phyloP scores from a whole-genome alignment of 2,888 invertebrate genomes.

The Sphaerophoria rueppellii region DNA sequence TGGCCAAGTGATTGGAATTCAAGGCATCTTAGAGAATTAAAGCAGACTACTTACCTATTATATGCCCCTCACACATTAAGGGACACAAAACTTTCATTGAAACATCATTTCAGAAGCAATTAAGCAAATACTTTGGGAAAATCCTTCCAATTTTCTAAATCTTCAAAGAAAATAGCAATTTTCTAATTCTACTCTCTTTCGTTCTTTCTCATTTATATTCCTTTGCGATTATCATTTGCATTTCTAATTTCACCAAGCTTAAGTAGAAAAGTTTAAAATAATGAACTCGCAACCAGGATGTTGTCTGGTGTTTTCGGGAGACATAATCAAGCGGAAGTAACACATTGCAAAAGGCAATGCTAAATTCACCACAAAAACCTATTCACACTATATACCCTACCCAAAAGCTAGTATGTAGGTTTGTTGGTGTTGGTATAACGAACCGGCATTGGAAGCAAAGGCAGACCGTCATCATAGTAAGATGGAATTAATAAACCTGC shows the following conservation, averaged over 20 bases:
- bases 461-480: conserved; percentile 34
- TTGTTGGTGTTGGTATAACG: no score
- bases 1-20: conserved; percentile 34
- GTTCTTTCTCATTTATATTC: conserved; percentile 46
- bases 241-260: conserved; percentile 66
- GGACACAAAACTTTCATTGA: conserved; percentile 40
- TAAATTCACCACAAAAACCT: conserved; percentile 50
- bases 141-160: conserved; percentile 36
- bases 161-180: conserved; percentile 8
- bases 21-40: conserved; percentile 17
- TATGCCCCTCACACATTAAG: neutral
- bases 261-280: conserved; percentile 67
- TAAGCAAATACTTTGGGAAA: conserved; percentile 44
- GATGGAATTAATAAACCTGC: conserved; percentile 64
- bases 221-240: conserved; percentile 61
- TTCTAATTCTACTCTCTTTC: neutral
- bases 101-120: conserved; percentile 61
- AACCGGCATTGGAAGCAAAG: neutral
- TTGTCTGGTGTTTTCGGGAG: conserved; percentile 45
- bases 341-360: conserved; percentile 64
- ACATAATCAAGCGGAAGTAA: conserved; percentile 68
- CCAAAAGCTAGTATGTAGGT: conserved; percentile 15
- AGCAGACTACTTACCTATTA: neutral
- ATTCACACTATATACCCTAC: conserved; percentile 30
- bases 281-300: conserved; percentile 66